Percentiles rank a stretch among this genome's conserved stretches.
These are phyloP conservation scores for Tamias sibiricus DNA, from an alignment of 2,113 vertebrate genomes.

Conservation along the genomic window DNA sequence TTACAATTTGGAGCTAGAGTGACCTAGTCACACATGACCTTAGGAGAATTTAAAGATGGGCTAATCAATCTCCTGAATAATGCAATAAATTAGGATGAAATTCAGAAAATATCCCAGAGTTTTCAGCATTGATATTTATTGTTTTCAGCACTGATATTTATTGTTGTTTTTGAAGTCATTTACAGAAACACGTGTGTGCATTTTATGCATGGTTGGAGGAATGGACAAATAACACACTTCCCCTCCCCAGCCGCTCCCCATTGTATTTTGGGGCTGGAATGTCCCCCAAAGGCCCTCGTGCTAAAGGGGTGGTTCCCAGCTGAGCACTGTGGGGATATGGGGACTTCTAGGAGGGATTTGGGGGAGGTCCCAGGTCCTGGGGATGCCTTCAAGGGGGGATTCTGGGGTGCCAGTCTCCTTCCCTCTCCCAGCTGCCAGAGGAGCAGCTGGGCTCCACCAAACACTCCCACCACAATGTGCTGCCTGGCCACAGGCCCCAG, in stretches of 20 bases:
- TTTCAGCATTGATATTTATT: background rate
- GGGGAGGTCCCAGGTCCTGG: background rate
- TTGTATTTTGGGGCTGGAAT: background rate
- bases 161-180: background rate
- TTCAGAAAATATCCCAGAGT: background rate
- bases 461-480: background rate
- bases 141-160: background rate
- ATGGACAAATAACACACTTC: background rate
- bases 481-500: background rate
- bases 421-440: background rate
- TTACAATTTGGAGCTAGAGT: background rate
- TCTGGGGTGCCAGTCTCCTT: background rate
- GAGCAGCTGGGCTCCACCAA: background rate
- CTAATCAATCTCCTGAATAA: background rate
- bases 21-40: rapidly evolving
- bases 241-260: background rate
- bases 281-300: background rate
- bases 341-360: background rate
- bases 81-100: background rate
- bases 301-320: background rate
- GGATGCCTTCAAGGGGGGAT: background rate
- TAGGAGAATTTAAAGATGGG: background rate
- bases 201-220: background rate
- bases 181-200: background rate
- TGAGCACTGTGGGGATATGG: background rate